phyloP scores from a whole-genome alignment of 1,140 invertebrate genomes.

The Sarcophaga bullata region DNA sequence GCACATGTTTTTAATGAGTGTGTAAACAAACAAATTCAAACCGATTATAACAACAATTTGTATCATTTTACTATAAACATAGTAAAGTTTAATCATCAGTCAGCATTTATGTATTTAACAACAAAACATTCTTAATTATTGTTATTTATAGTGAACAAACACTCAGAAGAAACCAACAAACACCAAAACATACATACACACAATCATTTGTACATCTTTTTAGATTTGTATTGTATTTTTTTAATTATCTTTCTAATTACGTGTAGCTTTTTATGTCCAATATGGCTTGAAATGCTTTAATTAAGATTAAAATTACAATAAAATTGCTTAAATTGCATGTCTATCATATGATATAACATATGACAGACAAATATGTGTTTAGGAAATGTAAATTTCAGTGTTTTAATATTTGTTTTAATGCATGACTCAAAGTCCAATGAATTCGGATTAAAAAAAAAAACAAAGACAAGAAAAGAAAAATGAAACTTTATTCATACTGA shows the following conservation, averaged over 20 bases:
- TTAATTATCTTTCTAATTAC: too few species aligned
- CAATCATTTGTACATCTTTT: too few species aligned
- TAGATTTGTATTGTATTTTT: too few species aligned
- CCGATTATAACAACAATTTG: neutral
- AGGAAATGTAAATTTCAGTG: too few species aligned
- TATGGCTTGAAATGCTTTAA: neutral
- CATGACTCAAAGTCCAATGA: too few species aligned
- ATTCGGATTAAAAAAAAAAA: too few species aligned
- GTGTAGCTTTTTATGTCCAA: neutral
- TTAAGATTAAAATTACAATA: neutral
- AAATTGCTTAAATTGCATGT: neutral
- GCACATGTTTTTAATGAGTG: neutral
- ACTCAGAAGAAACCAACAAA: neutral
- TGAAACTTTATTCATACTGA: too few species aligned
- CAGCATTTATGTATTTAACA: conserved; percentile 28
- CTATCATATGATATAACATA: neutral
- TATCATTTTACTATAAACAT: too few species aligned
- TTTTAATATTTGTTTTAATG: too few species aligned
- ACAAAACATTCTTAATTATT: neutral
- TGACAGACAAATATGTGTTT: neutral
- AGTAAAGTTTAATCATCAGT: too few species aligned
- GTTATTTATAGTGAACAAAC: neutral
- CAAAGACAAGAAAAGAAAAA: too few species aligned
- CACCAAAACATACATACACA: too few species aligned
- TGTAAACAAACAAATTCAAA: neutral